These are phyloP conservation scores for Aurelia aurita DNA, from an alignment of 30 jellyfish, hydroid and myxozoan genomes.

Conservation along the genomic window DNA sequence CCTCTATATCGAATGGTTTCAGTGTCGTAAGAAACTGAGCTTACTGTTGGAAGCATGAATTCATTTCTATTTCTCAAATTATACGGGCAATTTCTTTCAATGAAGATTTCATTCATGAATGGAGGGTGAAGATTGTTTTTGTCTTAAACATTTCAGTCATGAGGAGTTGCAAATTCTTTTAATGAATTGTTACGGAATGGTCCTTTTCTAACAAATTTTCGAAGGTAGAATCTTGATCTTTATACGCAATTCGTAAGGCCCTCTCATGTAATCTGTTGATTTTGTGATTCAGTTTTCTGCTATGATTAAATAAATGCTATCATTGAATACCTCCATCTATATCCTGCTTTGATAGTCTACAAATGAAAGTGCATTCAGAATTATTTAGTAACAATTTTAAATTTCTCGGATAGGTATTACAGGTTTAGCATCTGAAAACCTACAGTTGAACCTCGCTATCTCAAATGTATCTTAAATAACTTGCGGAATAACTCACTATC, in stretches of 20 bases:
- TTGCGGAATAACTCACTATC: too few relatives aligned
- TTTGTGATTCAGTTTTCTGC: slow-evolving; percentile 19
- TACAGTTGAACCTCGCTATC: too few relatives aligned
- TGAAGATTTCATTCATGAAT: slow-evolving; percentile 9
- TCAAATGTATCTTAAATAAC: too few relatives aligned
- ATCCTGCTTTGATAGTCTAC: too few relatives aligned
- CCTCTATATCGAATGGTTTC: slow-evolving; percentile 18
- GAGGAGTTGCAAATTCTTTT: slow-evolving; percentile 7
- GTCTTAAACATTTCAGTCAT: slow-evolving; percentile 17
- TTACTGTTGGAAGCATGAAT: slow-evolving; percentile 6
- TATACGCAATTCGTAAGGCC: too few relatives aligned
- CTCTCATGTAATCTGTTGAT: too few relatives aligned
- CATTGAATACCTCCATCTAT: neutral
- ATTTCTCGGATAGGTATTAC: too few relatives aligned
- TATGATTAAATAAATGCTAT: slow-evolving; percentile 1
- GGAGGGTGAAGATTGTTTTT: slow-evolving; percentile 6
- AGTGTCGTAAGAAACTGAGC: slow-evolving; percentile 2
- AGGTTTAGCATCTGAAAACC: too few relatives aligned
- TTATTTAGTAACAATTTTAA: too few relatives aligned
- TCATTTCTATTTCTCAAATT: slow-evolving; percentile 3
- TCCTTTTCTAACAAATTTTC: slow-evolving; percentile 19
- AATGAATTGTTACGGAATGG: neutral
- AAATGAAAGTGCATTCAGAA: too few relatives aligned
- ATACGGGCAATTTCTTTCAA: neutral
- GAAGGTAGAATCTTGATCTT: slow-evolving; percentile 11